phyloP scores from a whole-genome alignment of 2,888 invertebrate genomes.

The Parnassius orleans region DNA sequence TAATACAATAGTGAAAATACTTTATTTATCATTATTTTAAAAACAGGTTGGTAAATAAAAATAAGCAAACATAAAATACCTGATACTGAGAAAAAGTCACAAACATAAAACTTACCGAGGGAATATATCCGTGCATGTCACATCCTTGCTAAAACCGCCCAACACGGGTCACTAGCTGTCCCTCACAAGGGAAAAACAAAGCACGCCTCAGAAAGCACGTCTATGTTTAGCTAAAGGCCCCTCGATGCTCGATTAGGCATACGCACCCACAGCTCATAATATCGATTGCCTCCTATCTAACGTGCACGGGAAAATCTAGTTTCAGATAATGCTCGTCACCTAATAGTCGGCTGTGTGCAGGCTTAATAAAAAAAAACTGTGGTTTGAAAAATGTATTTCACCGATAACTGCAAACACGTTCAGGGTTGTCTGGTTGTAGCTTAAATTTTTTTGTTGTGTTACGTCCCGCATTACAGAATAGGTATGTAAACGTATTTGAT shows the following conservation, averaged over 20 bases:
- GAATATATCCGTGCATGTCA: not conserved
- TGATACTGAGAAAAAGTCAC: no score
- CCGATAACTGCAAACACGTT: conserved; percentile 17
- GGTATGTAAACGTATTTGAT: not conserved
- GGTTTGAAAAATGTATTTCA: conserved; percentile 20
- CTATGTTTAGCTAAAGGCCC: conserved; percentile 23
- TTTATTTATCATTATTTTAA: no score
- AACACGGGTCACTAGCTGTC: conserved; percentile 20
- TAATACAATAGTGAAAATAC: no score
- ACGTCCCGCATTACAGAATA: not conserved
- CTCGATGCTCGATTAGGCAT: conserved; percentile 58
- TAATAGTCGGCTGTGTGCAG: conserved; percentile 56
- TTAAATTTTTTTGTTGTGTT: not conserved
- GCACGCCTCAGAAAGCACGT: conserved; percentile 15
- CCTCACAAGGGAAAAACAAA: conserved; percentile 1
- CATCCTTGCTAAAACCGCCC: conserved; percentile 4
- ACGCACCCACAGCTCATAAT: conserved; percentile 59
- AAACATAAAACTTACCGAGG: no score
- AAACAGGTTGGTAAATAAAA: no score
- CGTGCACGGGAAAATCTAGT: conserved; percentile 56
- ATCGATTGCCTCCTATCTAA: conserved; percentile 68
- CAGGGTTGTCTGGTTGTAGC: conserved; percentile 2
- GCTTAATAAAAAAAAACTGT: conserved; percentile 30
- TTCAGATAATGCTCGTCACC: conserved; percentile 65
- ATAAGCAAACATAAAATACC: no score